Base-by-base conservation (phyloP, 2,888 invertebrate species). In the Macaria liturata region DNA sequence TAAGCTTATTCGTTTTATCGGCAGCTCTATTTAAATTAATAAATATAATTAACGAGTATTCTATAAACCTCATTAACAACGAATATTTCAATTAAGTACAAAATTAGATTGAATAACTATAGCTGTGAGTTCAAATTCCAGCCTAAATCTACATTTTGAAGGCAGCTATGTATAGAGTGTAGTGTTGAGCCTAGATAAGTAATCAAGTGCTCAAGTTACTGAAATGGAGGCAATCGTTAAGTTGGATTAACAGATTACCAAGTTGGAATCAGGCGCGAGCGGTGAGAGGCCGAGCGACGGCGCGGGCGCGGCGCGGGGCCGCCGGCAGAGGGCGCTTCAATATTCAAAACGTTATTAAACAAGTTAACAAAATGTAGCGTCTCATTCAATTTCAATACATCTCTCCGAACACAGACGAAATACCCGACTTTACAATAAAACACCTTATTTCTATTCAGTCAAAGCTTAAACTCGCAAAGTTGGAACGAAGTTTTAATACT, bases 261-360 rank as follows among this genome's bases (percentile, higher is more conserved):
- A 60, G 42, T 59, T 46, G 52, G n/a, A 50, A 64, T 46, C 48
- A 45, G 30, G 44, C 43, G 44, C 54, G 42, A 57, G 5, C 7
- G 5, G 34, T 62, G 57, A 20, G 20, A 20, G 20, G 20, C 20
- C 20, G 20, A 20, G 20, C 20, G 20, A 2, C 20, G 20, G 20
- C 20, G 20, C 20, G 20, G 20, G 20, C 20, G 20, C 20, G 20
- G 20, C 2, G 20, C 20, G 20, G 20, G 20, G 20, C 20, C 20
- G 20, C 20, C 20, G 20, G 64, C 61, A 56, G 58, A 64, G 54
- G 54, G 48, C 55, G 61, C 61, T 62, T 59, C 48, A 61, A 64
- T 61, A 62, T 67, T 61, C 59, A 61, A 62, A 67, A 52, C 66
- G 52, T 61, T 66, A 64, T 56, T 59, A 64, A 60, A 60, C 57